phyloP scores from a whole-genome alignment of 2,113 vertebrate genomes.

The Accipiter cooperii region DNA sequence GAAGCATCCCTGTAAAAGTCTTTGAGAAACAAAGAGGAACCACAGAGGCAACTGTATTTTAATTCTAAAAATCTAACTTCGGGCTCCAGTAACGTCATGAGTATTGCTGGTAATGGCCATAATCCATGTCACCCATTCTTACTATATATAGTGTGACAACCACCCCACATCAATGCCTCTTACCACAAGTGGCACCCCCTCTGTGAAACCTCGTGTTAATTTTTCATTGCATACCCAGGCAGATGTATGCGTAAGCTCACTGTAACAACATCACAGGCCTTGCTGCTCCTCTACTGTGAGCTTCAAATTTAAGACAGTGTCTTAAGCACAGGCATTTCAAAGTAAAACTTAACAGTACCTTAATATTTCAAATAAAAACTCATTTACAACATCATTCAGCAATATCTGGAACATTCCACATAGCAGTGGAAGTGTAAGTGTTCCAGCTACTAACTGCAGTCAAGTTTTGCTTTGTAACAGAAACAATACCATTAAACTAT shows the following conservation, averaged over 20 bases:
- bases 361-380: background rate
- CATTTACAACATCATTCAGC: background rate
- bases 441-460: background rate
- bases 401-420: conserved; percentile 25
- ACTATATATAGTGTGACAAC: background rate
- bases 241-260: background rate
- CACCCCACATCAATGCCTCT: background rate
- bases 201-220: background rate
- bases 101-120: background rate
- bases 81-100: background rate
- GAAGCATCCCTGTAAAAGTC: background rate
- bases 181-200: background rate
- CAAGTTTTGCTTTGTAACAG: conserved; percentile 44
- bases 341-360: background rate
- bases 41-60: background rate
- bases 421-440: background rate
- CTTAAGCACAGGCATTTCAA: background rate
- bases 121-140: background rate
- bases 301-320: background rate
- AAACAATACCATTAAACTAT: conserved; percentile 25
- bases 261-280: background rate
- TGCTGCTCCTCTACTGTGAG: background rate
- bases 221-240: background rate
- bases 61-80: background rate
- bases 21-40: background rate